Conservation (phyloP, 1,140 invertebrate genomes). For the Plodia interpunctella region DNA sequence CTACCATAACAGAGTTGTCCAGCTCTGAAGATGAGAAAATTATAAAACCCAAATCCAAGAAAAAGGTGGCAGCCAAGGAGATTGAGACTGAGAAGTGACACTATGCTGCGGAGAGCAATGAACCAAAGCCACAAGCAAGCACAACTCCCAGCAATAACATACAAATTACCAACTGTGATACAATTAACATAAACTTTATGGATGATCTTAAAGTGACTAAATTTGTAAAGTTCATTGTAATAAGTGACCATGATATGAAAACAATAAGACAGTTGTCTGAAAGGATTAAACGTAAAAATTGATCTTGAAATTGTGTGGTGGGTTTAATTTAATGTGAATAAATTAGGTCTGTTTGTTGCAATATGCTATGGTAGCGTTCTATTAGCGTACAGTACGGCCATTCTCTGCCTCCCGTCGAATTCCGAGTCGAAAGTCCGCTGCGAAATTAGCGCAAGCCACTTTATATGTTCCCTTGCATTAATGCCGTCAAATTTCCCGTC, state of each 20-base stretch:
- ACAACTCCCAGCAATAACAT: conserved; percentile 22
- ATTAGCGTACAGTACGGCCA: too few species aligned
- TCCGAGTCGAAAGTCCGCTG: too few species aligned
- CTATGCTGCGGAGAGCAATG: conserved; percentile 10
- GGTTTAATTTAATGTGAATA: too few species aligned
- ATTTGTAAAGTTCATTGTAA: conserved; percentile 26
- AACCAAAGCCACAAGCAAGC: conserved; percentile 21
- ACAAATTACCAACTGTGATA: conserved; percentile 37
- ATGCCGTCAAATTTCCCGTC: too few species aligned
- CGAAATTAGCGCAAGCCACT: too few species aligned
- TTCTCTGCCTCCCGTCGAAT: too few species aligned
- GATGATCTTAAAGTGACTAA: conserved; percentile 39
- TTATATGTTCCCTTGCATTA: too few species aligned
- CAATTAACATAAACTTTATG: conserved; percentile 24
- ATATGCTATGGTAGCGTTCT: too few species aligned
- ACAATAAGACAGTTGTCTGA: conserved; percentile 33
- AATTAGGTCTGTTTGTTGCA: too few species aligned
- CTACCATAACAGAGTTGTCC: conserved; percentile 25
- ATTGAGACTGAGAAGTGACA: conserved; percentile 59
- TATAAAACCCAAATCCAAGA: conserved; percentile 23
- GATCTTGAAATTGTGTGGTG: neutral
- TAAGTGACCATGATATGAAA: conserved; percentile 40
- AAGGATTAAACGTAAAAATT: conserved; percentile 24
- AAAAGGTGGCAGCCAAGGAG: conserved; percentile 26
- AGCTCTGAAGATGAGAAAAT: conserved; percentile 5